Base-by-base conservation (phyloP, 1,140 invertebrate species). In the Polypedilum vanderplanki region DNA sequence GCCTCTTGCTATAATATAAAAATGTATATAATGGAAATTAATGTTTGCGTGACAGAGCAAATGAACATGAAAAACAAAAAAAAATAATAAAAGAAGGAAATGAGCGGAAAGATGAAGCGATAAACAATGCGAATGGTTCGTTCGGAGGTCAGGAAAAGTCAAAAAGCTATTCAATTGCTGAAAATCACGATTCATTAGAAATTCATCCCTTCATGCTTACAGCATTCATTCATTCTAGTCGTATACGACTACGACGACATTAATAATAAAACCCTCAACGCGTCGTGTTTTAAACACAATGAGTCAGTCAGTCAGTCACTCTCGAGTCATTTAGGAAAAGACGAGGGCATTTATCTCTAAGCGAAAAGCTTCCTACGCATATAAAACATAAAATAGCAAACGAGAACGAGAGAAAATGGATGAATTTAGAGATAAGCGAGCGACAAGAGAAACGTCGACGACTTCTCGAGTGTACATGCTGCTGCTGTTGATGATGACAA, bases 161-260 rank as follows among this genome's bases (percentile, higher is more conserved):
- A 57, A 57, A 33, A 57, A 57, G 46, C n/a, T 57, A 57, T 57
- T 57, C 46, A 57, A 70, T 22, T 70, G 65, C 20, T 20, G 18
- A 70, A 22, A 70, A 70, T 70, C 65, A 70, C 65, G 10, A 70
- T 18, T 70, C 65, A 70, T 70, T 70, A 70, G 65, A 12, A 70
- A 70, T 70, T 70, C 65, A 70, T 70, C 65, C 65, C 65, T 70
- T 70, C 46, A 57, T n/a, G 46, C 46, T 57, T 15, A 4, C 46
- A 3, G 15, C n/a, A n/a, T 57, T 57, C 46, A 57, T 57, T 12
- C 41, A 46, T 46, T 46, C 41, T 4, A 57, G 4, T n/a, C 10
- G 46, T 12, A 57, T n/a, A 15, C 12, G n/a, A n/a, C n/a, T n/a
- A n/a, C n/a, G n/a, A n/a, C n/a, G n/a, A 57, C 46, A 57, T 57